These are phyloP conservation scores for Parasteatoda lunata DNA, from an alignment of 2,888 invertebrate genomes.

Conservation along the genomic window DNA sequence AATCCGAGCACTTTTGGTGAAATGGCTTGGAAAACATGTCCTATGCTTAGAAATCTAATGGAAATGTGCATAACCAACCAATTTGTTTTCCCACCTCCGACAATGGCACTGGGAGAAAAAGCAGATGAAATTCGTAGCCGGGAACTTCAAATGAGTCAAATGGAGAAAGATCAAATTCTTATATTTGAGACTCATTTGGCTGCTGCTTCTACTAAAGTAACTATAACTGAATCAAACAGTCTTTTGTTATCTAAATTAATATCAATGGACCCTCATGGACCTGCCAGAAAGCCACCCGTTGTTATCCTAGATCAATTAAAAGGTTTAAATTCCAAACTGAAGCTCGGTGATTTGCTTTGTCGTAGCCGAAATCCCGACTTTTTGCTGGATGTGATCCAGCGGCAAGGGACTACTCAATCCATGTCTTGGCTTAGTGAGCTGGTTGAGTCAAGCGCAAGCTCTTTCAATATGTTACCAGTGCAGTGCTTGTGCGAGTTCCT, in stretches of 20 bases:
- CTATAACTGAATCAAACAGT: constrained; percentile 92
- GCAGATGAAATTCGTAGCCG: constrained; percentile 80
- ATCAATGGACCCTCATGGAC: constrained; percentile 88
- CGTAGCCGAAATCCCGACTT: constrained; percentile 92
- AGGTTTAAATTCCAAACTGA: constrained; percentile 83
- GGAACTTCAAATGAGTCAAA: constrained; percentile 77
- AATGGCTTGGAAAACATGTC: constrained; percentile 90
- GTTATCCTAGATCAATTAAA: constrained; percentile 86
- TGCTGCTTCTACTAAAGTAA: constrained; percentile 84
- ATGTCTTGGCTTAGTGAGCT: constrained; percentile 98
- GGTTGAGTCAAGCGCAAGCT: constrained; percentile 92
- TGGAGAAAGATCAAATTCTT: constrained; percentile 86
- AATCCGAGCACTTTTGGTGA: constrained; percentile 90
- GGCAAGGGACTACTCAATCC: constrained; percentile 78
- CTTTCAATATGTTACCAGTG: constrained; percentile 92
- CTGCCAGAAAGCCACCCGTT: constrained; percentile 84
- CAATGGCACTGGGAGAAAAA: constrained; percentile 79
- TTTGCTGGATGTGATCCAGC: constrained; percentile 91
- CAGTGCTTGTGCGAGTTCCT: constrained; percentile 98
- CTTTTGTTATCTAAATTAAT: constrained; percentile 89
- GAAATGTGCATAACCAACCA: constrained; percentile 95
- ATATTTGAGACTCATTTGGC: constrained; percentile 95
- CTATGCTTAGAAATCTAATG: constrained; percentile 90
- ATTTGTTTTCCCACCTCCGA: constrained; percentile 83
- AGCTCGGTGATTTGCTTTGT: constrained; percentile 91